Evolutionary conservation across 2,888 invertebrate genomes (phyloP).

Genomic region (Megamerina dolium): DNA sequence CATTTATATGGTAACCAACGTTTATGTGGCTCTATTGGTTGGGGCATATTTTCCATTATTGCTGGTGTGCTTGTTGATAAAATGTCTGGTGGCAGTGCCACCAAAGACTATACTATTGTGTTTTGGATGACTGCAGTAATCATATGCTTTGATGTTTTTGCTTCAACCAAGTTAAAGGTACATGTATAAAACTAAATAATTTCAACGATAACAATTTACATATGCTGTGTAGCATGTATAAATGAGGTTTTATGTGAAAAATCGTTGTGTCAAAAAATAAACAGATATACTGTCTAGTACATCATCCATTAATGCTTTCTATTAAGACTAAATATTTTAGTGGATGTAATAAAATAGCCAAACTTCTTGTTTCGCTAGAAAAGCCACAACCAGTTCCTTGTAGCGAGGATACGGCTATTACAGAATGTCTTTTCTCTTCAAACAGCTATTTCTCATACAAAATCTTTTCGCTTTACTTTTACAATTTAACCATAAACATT

Average conservation of each 20-base stretch:
- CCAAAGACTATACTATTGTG: slow-evolving; percentile 71
- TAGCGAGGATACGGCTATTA: too few species aligned
- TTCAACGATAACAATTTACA: too few species aligned
- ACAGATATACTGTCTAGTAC: too few species aligned
- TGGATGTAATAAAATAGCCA: too few species aligned
- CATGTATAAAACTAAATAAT: slow-evolving; percentile 15
- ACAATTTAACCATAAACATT: too few species aligned
- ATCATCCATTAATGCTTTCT: too few species aligned
- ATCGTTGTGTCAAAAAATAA: too few species aligned
- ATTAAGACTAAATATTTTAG: too few species aligned
- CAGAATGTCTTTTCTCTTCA: not conserved
- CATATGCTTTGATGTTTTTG: slow-evolving; percentile 60
- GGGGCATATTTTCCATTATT: slow-evolving; percentile 71
- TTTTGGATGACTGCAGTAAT: slow-evolving; percentile 69
- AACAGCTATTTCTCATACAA: not conserved
- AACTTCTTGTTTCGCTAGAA: too few species aligned
- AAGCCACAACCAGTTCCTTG: too few species aligned
- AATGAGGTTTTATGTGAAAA: too few species aligned
- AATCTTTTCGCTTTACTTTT: slow-evolving; percentile 1
- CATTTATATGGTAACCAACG: slow-evolving; percentile 78
- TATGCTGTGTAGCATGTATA: too few species aligned
- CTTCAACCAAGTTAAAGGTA: slow-evolving; percentile 61
- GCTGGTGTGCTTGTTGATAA: slow-evolving; percentile 73
- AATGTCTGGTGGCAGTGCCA: slow-evolving; percentile 58
- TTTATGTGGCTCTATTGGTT: slow-evolving; percentile 82